phyloP scores from a whole-genome alignment of 2,888 invertebrate species.

The Pandemis heparana region DNA sequence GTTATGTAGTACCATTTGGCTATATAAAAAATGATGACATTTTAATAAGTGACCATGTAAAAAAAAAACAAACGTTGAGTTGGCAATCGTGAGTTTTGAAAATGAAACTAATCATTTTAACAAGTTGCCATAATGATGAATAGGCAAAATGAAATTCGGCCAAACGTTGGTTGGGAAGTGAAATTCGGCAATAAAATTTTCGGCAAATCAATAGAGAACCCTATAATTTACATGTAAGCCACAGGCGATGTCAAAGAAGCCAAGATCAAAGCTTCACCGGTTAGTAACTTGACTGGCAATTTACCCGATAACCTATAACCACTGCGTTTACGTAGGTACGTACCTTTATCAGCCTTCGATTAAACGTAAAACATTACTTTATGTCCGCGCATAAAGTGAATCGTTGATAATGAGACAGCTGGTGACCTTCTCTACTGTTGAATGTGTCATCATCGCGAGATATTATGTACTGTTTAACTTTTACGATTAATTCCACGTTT shows the following conservation, averaged over 20 bases:
- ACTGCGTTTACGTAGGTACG: conserved; percentile 2
- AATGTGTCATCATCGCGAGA: conserved; percentile 5
- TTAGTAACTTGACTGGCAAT: neutral
- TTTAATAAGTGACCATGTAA: too few species aligned
- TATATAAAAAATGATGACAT: too few species aligned
- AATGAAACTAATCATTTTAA: too few species aligned
- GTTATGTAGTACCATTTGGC: too few species aligned
- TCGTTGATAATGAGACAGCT: neutral
- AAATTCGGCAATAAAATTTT: too few species aligned
- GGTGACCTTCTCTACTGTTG: conserved; percentile 1
- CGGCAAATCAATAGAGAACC: too few species aligned
- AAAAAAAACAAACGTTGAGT: too few species aligned
- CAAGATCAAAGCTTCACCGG: neutral
- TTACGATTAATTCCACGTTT: neutral
- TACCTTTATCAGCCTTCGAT: conserved; percentile 2
- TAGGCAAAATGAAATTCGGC: too few species aligned
- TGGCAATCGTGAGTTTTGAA: too few species aligned
- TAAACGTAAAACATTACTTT: conserved; percentile 9
- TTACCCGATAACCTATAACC: conserved; percentile 1
- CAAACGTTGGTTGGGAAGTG: too few species aligned
- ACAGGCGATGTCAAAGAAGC: neutral
- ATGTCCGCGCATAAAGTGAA: neutral
- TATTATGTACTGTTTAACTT: neutral
- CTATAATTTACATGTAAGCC: too few species aligned
- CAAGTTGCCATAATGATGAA: too few species aligned